Conservation (phyloP, 2,888 invertebrate species). For the Empis stercorea region DNA sequence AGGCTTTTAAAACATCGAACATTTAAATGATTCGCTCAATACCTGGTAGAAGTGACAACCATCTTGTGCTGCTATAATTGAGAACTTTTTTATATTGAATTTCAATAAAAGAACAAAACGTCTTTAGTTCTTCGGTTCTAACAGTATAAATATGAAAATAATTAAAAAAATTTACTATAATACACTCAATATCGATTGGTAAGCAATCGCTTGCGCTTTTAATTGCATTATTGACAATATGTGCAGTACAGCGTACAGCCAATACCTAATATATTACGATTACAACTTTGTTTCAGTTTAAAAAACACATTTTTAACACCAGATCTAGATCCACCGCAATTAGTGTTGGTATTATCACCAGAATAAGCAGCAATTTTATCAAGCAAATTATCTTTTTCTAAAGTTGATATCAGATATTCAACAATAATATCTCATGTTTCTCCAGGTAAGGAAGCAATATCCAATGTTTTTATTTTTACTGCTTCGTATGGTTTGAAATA, state of each 20-base stretch:
- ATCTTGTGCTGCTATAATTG: neutral
- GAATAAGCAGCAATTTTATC: no score
- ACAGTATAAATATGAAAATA: neutral
- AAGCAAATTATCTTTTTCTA: no score
- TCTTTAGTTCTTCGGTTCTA: neutral
- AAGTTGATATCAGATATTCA: no score
- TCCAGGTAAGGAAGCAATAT: neutral
- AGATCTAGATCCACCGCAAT: no score
- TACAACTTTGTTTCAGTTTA: neutral
- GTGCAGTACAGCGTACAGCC: neutral
- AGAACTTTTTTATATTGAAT: neutral
- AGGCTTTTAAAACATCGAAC: neutral
- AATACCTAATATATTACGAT: neutral
- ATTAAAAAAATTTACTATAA: neutral
- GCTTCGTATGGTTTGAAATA: neutral
- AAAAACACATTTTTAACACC: no score
- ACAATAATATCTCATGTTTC: no score
- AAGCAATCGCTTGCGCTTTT: neutral
- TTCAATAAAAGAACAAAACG: neutral
- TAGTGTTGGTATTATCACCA: no score
- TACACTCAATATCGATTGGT: neutral
- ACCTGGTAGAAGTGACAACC: neutral
- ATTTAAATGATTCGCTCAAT: neutral
- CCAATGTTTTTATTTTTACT: neutral
- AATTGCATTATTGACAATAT: conserved; percentile 1